phyloP scores from a whole-genome alignment of 2,797 vertebrate genomes.

The Phaenicophaeus curvirostris region DNA sequence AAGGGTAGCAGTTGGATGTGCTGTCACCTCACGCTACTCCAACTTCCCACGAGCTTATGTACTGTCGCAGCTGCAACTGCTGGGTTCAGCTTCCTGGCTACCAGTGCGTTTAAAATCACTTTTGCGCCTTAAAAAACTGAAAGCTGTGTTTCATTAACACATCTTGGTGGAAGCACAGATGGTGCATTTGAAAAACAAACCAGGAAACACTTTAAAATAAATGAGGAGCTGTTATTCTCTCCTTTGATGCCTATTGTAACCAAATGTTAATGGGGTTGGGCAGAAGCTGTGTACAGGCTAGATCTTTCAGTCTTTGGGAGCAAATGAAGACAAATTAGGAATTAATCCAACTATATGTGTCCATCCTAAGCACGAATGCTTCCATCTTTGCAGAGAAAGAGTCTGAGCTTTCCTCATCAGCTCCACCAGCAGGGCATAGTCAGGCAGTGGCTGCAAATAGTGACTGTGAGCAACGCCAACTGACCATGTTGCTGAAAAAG shows the following conservation, averaged over 20 bases:
- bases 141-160: constrained; percentile 9
- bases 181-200: constrained; percentile 42
- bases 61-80: not conserved
- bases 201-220: constrained; percentile 51
- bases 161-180: constrained; percentile 36
- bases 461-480: accelerated
- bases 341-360: not conserved
- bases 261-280: not conserved
- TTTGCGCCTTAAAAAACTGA: not conserved
- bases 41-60: not conserved
- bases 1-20: not conserved
- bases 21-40: not conserved
- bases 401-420: not conserved
- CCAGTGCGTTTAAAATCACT: not conserved
- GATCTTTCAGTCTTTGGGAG: not conserved
- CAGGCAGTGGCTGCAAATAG: not conserved
- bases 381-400: not conserved
- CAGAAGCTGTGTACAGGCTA: not conserved
- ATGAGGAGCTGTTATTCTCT: constrained; percentile 24
- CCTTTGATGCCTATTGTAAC: constrained; percentile 39
- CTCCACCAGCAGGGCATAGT: not conserved
- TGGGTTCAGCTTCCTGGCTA: not conserved
- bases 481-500: not conserved
- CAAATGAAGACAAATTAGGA: not conserved
- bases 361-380: not conserved